phyloP scores from a whole-genome alignment of 2,113 vertebrate species.

The Nyctibius bracteatus region DNA sequence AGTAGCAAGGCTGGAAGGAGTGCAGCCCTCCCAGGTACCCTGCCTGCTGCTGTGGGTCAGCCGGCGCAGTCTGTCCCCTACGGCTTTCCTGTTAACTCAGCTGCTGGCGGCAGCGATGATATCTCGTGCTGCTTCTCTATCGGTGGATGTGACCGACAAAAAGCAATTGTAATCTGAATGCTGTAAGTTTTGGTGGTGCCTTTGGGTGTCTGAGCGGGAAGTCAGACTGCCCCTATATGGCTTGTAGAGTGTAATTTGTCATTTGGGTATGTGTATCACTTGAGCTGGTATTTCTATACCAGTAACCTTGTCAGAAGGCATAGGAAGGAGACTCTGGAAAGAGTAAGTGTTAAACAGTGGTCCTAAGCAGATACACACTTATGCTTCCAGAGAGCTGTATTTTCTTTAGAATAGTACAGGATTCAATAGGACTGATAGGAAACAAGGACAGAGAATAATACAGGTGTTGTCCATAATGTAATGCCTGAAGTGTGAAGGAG shows the following conservation, averaged over 20 bases:
- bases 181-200: background rate
- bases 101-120: fast-evolving
- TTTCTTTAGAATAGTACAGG: background rate
- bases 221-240: background rate
- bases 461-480: background rate
- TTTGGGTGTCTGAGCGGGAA: background rate
- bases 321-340: background rate
- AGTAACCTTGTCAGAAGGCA: background rate
- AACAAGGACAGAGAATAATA: background rate
- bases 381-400: background rate
- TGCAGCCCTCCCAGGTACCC: background rate
- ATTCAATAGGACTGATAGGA: background rate
- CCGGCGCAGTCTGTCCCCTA: fast-evolving
- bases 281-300: background rate
- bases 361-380: background rate
- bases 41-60: background rate
- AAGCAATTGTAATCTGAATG: background rate
- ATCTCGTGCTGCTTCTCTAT: background rate
- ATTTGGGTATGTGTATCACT: background rate
- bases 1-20: background rate
- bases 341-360: background rate
- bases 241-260: background rate
- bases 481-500: background rate
- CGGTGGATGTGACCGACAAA: fast-evolving
- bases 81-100: background rate